phyloP scores from a whole-genome alignment of 1,140 invertebrate species.

The Aphaenogaster floridana region DNA sequence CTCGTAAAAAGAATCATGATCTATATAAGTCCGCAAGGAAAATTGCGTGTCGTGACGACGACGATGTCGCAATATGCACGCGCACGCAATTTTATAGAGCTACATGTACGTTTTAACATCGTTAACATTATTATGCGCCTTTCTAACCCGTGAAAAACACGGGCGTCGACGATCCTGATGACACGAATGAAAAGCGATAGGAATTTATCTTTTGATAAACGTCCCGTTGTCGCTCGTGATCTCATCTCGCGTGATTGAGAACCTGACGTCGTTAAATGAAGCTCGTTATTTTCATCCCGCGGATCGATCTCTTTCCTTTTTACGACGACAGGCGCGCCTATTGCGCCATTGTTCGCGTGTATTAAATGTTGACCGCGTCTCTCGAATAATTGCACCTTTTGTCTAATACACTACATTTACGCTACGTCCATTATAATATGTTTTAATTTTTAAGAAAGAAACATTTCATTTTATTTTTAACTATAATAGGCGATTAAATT shows the following conservation, averaged over 20 bases:
- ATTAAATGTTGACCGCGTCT: slow-evolving; percentile 52
- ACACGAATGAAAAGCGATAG: slow-evolving; percentile 47
- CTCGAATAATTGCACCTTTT: background rate
- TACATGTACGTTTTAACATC: slow-evolving; percentile 51
- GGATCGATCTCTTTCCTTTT: slow-evolving; percentile 30
- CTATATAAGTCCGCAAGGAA: background rate
- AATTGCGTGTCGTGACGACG: slow-evolving; percentile 54
- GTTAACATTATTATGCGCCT: slow-evolving; percentile 66
- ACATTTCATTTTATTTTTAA: background rate
- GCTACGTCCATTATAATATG: background rate
- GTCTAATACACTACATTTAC: background rate
- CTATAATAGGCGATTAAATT: background rate
- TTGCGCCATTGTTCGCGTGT: slow-evolving; percentile 31
- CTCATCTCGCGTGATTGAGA: background rate
- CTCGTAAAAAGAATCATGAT: background rate
- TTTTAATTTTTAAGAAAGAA: background rate
- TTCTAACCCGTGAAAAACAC: slow-evolving; percentile 28
- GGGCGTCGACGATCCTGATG: slow-evolving; percentile 36
- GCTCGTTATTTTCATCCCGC: slow-evolving; percentile 43
- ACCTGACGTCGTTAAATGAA: slow-evolving; percentile 31
- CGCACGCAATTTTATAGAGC: slow-evolving; percentile 62
- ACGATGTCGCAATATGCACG: slow-evolving; percentile 46
- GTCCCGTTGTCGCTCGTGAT: background rate
- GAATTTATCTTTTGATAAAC: slow-evolving; percentile 65
- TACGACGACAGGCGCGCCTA: slow-evolving; percentile 7